phyloP scores from a whole-genome alignment of 2,797 vertebrate species.

The Ctenosaura bakeri region DNA sequence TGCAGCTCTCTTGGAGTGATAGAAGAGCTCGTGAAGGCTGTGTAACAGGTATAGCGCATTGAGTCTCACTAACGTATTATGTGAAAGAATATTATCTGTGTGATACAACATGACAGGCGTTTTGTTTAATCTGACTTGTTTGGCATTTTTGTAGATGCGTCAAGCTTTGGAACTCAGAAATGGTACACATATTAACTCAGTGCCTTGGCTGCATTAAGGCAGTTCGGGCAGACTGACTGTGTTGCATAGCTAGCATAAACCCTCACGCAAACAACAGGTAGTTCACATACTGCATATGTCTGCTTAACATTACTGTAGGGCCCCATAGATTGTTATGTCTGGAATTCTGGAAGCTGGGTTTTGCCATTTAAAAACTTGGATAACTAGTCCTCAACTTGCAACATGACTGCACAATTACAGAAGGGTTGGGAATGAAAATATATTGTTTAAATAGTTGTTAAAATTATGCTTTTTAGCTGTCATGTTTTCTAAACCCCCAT shows the following conservation, averaged over 20 bases:
- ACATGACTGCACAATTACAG: too few relatives aligned
- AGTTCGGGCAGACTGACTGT: not conserved
- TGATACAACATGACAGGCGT: constrained; percentile 23
- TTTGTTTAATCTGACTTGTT: constrained; percentile 27
- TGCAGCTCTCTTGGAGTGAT: not conserved
- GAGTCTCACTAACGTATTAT: not conserved
- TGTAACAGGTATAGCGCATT: not conserved
- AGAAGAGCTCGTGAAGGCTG: not conserved
- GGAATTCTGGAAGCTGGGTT: not conserved
- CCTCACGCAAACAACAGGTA: not conserved
- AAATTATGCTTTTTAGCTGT: not conserved
- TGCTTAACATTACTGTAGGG: not conserved
- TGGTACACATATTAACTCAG: not conserved
- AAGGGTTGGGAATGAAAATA: not conserved
- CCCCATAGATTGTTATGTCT: not conserved
- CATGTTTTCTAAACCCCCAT: not conserved
- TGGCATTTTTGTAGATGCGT: not conserved
- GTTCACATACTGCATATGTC: not conserved
- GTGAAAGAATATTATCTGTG: constrained; percentile 21
- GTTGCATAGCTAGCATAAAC: not conserved
- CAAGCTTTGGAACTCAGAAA: constrained; percentile 5
- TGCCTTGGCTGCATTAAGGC: not conserved
- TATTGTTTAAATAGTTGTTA: not conserved
- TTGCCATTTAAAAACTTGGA: not conserved
- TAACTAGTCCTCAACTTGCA: not conserved